Evolutionary conservation across 1,140 invertebrate species (phyloP).

Genomic region (Dendrolimus punctatus): DNA sequence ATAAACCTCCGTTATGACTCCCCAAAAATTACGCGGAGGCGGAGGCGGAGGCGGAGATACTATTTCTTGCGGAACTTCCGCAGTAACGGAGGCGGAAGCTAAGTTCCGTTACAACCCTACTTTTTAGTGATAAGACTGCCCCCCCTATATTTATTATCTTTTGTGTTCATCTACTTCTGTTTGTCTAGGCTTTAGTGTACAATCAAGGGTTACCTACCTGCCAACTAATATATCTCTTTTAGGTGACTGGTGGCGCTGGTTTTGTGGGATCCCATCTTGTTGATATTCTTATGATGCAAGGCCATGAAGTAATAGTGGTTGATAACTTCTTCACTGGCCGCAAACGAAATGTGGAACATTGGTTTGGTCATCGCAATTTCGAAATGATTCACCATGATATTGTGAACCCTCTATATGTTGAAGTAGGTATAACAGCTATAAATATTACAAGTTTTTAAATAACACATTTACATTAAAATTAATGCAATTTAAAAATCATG

Average conservation of each 20-base stretch:
- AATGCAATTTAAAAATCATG: too few species aligned
- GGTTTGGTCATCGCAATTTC: conserved; percentile 99
- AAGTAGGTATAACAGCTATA: conserved; percentile 68
- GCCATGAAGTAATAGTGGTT: conserved; percentile 98
- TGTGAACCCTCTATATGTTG: conserved; percentile 97
- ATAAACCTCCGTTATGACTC: too few species aligned
- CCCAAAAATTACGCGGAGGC: too few species aligned
- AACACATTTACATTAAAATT: background rate
- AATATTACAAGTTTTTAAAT: background rate
- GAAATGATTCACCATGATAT: conserved; percentile 99
- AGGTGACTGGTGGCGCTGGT: conserved; percentile 97
- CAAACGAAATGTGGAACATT: conserved; percentile 98
- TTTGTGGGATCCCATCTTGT: conserved; percentile 99
- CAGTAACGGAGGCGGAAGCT: too few species aligned
- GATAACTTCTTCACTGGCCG: conserved; percentile 99
- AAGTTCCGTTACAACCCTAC: too few species aligned
- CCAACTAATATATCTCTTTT: conserved; percentile 24
- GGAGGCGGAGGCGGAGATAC: too few species aligned
- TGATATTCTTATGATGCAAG: conserved; percentile 94
- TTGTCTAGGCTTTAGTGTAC: background rate
- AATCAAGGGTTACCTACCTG: background rate
- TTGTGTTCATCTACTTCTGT: too few species aligned
- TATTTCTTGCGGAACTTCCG: too few species aligned
- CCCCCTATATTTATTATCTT: too few species aligned
- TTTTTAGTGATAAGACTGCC: too few species aligned